Conservation (phyloP, 2,888 invertebrate species). For the Dicranocentrus wangi region DNA sequence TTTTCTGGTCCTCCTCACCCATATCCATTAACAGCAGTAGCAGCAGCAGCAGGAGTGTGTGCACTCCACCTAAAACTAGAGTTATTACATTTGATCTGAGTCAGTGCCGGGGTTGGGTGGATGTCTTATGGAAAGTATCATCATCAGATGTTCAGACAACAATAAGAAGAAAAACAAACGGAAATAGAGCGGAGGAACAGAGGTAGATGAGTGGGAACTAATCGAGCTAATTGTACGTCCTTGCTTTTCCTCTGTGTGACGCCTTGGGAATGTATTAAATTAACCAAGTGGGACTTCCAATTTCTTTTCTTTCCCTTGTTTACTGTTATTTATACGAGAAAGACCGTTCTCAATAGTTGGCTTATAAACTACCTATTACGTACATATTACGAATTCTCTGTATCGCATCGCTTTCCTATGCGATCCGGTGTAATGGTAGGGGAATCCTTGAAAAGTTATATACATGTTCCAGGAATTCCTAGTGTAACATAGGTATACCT, state of each 20-base stretch:
- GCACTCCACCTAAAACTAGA: background rate
- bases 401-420: too few species aligned
- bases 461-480: too few species aligned
- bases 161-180: background rate
- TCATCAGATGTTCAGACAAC: background rate
- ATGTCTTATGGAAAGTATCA: background rate
- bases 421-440: too few species aligned
- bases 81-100: background rate
- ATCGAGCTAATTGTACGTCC: slow-evolving; percentile 48
- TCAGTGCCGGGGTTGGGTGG: too few species aligned
- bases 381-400: too few species aligned
- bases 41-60: background rate
- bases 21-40: background rate
- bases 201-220: slow-evolving; percentile 22
- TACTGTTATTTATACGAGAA: slow-evolving; percentile 32
- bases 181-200: too few species aligned
- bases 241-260: slow-evolving; percentile 11
- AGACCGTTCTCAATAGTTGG: background rate
- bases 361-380: background rate
- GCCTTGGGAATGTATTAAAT: slow-evolving; percentile 45
- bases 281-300: slow-evolving; percentile 47
- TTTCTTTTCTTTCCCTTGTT: slow-evolving; percentile 24
- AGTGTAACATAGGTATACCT: too few species aligned
- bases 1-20: background rate
- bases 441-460: too few species aligned